Evolutionary conservation across 1,140 invertebrate species (phyloP).

Genomic region (Papilio machaon): DNA sequence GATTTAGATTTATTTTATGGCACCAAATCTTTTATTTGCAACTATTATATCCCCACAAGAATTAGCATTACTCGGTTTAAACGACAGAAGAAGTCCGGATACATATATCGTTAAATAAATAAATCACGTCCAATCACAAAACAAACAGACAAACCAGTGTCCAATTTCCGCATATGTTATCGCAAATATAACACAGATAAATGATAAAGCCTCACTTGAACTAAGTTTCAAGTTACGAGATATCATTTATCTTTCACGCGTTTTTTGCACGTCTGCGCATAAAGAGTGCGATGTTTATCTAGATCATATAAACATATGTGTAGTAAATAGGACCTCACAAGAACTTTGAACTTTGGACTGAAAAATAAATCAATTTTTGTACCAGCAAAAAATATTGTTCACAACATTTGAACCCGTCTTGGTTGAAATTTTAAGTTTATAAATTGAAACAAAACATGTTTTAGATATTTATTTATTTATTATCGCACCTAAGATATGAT

Average conservation of each 20-base stretch:
- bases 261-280: conserved; percentile 18
- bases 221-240: background rate
- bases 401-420: too few relatives aligned
- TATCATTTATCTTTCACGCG: conserved; percentile 11
- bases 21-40: too few relatives aligned
- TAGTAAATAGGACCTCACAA: background rate
- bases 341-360: background rate
- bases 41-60: too few relatives aligned
- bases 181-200: conserved; percentile 5
- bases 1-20: too few relatives aligned
- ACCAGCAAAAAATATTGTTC: background rate
- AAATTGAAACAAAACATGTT: too few relatives aligned
- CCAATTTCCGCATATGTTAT: conserved; percentile 11
- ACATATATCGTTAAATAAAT: background rate
- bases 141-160: background rate
- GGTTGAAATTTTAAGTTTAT: too few relatives aligned
- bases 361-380: background rate
- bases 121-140: conserved; percentile 3
- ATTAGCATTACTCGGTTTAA: background rate
- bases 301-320: background rate
- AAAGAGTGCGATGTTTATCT: background rate
- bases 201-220: background rate
- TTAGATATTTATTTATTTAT: too few relatives aligned
- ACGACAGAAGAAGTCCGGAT: background rate
- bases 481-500: too few relatives aligned